Conservation (phyloP, 1,140 invertebrate genomes). For the Conopomorpha cramerella region DNA sequence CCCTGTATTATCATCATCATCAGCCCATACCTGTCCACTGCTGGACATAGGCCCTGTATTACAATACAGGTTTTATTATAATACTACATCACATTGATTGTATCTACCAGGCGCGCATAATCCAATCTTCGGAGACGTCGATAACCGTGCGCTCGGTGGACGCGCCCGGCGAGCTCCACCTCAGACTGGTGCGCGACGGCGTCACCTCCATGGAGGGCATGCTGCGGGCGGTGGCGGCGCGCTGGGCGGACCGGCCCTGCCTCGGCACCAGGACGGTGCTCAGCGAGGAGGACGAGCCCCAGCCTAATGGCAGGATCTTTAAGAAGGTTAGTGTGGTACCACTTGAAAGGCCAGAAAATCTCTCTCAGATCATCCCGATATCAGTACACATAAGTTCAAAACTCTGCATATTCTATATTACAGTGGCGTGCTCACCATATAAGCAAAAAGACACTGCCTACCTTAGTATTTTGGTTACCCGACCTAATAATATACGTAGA, state of each 20-base stretch:
- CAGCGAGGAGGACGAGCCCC: slow-evolving; percentile 90
- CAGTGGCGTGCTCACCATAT: too few relatives aligned
- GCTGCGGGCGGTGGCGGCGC: slow-evolving; percentile 75
- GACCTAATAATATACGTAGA: too few relatives aligned
- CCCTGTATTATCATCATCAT: too few relatives aligned
- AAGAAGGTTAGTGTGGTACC: slow-evolving; percentile 93
- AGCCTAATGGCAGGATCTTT: slow-evolving; percentile 92
- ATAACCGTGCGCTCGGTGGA: slow-evolving; percentile 76
- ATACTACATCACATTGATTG: background rate
- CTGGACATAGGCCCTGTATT: too few relatives aligned
- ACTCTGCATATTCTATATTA: too few relatives aligned
- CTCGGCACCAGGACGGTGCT: slow-evolving; percentile 91
- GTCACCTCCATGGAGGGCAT: slow-evolving; percentile 89
- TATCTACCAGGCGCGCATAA: slow-evolving; percentile 46
- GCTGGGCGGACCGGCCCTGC: slow-evolving; percentile 75
- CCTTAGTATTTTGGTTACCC: too few relatives aligned
- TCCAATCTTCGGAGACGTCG: slow-evolving; percentile 39
- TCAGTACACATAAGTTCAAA: too few relatives aligned
- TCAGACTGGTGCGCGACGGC: slow-evolving; percentile 72
- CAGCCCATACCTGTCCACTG: too few relatives aligned
- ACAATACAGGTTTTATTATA: too few relatives aligned
- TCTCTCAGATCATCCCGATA: too few relatives aligned
- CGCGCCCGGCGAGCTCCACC: slow-evolving; percentile 68
- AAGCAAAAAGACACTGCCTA: too few relatives aligned
- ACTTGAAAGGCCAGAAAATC: too few relatives aligned